phyloP scores from a whole-genome alignment of 1,140 invertebrate species.

The Ceratitis capitata region DNA sequence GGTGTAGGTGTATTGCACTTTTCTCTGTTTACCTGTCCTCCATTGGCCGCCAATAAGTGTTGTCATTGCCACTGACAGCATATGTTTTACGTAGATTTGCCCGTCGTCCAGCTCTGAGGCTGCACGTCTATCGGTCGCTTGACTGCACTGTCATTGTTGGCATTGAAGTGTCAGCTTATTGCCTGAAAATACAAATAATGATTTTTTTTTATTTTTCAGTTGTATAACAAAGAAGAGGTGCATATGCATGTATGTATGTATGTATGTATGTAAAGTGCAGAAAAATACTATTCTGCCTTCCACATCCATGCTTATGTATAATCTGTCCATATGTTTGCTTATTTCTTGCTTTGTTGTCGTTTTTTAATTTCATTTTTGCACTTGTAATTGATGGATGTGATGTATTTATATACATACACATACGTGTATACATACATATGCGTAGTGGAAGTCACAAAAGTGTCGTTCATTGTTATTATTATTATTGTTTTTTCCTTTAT shows the following conservation, averaged over 20 bases:
- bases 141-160: neutral
- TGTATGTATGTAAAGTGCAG: neutral
- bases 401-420: neutral
- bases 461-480: neutral
- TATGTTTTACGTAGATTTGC: no score
- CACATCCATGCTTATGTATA: neutral
- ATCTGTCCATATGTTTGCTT: neutral
- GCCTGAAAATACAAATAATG: neutral
- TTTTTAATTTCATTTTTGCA: neutral
- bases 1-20: no score
- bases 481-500: neutral
- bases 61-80: no score
- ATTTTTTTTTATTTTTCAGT: neutral
- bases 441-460: constrained; percentile 14
- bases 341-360: neutral
- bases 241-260: no score
- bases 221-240: no score
- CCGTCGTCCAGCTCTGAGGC: no score
- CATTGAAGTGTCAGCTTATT: constrained; percentile 1
- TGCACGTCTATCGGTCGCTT: neutral
- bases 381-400: neutral
- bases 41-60: neutral
- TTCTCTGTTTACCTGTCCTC: neutral
- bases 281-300: neutral
- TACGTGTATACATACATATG: neutral